These are phyloP conservation scores for Drosophila paramelanica DNA, from an alignment of 2,888 invertebrate species.

Conservation along the genomic window DNA sequence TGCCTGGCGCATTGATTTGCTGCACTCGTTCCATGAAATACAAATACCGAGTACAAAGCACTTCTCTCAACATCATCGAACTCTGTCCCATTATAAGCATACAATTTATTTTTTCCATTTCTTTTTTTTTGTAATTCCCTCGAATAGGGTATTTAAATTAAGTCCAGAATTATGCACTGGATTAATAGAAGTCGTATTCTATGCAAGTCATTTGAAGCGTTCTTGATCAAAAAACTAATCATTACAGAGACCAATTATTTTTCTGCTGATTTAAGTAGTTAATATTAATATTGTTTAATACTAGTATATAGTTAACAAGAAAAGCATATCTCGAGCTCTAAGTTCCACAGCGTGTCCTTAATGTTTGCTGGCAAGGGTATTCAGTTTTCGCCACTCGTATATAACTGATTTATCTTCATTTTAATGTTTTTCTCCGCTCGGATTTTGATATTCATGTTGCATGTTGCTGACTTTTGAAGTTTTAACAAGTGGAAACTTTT, in stretches of 20 bases:
- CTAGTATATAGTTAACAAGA: too few relatives aligned
- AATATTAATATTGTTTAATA: too few relatives aligned
- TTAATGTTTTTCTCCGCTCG: conserved; percentile 40
- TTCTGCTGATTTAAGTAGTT: too few relatives aligned
- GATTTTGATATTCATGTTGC: conserved; percentile 80
- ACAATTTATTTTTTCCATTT: conserved; percentile 30
- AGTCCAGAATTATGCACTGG: background rate
- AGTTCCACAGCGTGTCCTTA: background rate
- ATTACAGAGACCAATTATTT: too few relatives aligned
- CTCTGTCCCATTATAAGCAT: conserved; percentile 25
- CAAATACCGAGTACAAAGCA: conserved; percentile 61
- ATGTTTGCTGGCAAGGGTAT: conserved; percentile 9
- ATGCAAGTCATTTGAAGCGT: too few relatives aligned
- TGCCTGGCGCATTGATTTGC: conserved; percentile 71
- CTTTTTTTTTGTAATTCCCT: conserved; percentile 32
- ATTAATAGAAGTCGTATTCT: too few relatives aligned
- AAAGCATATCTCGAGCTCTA: too few relatives aligned
- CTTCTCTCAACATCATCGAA: conserved; percentile 30
- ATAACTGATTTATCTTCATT: conserved; percentile 9
- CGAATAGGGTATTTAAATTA: conserved; percentile 2
- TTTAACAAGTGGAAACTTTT: conserved; percentile 69
- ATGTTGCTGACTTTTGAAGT: conserved; percentile 79
- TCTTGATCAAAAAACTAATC: too few relatives aligned
- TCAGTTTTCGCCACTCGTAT: background rate
- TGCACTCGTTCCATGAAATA: conserved; percentile 66